Evolutionary conservation across 2,888 invertebrate species (phyloP).

Genomic region (Pheosia tremula): DNA sequence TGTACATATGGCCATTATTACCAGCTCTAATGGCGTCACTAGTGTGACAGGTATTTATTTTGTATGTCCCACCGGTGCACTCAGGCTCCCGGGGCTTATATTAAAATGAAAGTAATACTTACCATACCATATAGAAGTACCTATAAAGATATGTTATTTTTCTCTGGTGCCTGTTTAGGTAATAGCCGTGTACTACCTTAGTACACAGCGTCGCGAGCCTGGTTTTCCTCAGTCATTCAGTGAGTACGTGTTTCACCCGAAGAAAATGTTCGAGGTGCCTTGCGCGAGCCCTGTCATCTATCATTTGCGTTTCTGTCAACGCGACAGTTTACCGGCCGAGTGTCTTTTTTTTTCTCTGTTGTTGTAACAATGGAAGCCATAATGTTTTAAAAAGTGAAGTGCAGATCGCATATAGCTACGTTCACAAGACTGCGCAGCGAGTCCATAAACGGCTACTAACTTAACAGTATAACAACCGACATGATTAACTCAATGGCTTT

Average conservation of each 20-base stretch:
- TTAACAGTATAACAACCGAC: not conserved
- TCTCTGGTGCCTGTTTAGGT: not conserved
- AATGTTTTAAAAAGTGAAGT: too few species aligned
- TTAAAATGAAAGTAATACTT: not conserved
- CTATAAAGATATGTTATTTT: constrained; percentile 1
- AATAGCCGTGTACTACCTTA: not conserved
- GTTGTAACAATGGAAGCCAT: too few species aligned
- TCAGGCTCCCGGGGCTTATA: not conserved
- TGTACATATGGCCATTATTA: constrained; percentile 24
- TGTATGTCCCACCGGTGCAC: constrained; percentile 5
- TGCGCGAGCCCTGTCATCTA: too few species aligned
- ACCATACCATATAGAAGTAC: constrained; percentile 5
- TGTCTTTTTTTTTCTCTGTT: too few species aligned
- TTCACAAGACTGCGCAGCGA: too few species aligned
- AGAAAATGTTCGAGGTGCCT: too few species aligned
- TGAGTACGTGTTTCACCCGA: too few species aligned
- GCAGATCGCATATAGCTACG: too few species aligned
- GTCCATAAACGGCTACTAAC: too few species aligned
- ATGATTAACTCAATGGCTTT: constrained; percentile 19
- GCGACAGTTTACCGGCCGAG: too few species aligned
- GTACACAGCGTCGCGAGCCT: not conserved
- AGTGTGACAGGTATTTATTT: constrained; percentile 17
- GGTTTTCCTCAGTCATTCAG: too few species aligned
- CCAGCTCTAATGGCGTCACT: constrained; percentile 29
- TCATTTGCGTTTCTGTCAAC: too few species aligned